Percentiles rank a stretch among this genome's conserved stretches.
These are phyloP conservation scores for Tenualosa ilisha DNA, from an alignment of 2,797 vertebrate species.

Conservation along the genomic window DNA sequence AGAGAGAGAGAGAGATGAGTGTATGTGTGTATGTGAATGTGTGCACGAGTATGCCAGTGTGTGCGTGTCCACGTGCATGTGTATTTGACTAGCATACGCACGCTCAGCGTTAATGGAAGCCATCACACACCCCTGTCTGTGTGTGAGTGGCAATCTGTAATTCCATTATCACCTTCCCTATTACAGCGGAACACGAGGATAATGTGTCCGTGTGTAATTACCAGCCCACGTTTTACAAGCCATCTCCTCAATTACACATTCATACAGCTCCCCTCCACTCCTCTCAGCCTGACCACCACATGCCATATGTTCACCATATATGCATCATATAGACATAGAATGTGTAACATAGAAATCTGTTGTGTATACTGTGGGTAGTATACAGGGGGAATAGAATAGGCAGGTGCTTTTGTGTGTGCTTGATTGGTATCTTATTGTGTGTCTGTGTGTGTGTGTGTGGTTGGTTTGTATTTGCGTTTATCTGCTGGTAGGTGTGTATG, in stretches of 20 bases:
- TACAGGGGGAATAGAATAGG: too few relatives aligned
- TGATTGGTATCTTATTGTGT: too few relatives aligned
- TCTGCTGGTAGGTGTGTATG: too few relatives aligned
- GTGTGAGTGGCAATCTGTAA: slow-evolving; percentile 46
- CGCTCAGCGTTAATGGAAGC: background rate
- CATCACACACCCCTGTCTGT: slow-evolving; percentile 33
- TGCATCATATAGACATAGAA: too few relatives aligned
- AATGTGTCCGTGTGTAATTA: slow-evolving; percentile 51
- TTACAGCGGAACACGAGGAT: slow-evolving; percentile 43
- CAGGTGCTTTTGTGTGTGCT: too few relatives aligned
- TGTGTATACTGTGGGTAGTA: too few relatives aligned
- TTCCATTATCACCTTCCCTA: slow-evolving; percentile 54
- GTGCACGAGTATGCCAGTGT: slow-evolving; percentile 2
- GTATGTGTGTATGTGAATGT: background rate
- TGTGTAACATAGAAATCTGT: too few relatives aligned
- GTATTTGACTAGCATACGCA: background rate
- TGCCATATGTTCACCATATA: too few relatives aligned
- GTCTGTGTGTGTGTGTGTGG: too few relatives aligned
- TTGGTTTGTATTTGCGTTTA: too few relatives aligned
- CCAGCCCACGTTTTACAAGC: slow-evolving; percentile 41
- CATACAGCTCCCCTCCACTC: background rate
- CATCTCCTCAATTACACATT: slow-evolving; percentile 49
- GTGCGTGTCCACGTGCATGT: slow-evolving; percentile 26
- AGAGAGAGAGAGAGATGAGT: too few relatives aligned
- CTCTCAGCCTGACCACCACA: slow-evolving; percentile 24